phyloP scores from a whole-genome alignment of 2,113 vertebrate genomes.

The Coptodon rendalli region DNA sequence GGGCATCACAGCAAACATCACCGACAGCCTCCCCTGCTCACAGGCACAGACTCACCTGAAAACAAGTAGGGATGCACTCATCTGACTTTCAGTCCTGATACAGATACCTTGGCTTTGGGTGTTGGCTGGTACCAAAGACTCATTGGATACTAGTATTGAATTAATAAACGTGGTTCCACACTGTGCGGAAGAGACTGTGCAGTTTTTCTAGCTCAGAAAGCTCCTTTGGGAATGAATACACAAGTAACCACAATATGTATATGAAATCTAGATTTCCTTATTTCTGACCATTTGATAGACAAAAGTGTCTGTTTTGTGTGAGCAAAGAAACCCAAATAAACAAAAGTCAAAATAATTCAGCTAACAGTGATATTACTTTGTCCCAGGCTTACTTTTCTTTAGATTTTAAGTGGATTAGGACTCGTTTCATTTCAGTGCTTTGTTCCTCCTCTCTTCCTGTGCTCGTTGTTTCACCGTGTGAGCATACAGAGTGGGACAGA shows the following conservation, averaged over 20 bases:
- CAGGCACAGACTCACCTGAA: neutral
- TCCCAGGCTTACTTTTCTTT: neutral
- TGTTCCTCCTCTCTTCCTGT: neutral
- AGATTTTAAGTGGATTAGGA: neutral
- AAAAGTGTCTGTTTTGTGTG: neutral
- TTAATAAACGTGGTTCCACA: neutral
- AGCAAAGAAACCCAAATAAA: neutral
- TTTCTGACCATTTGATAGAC: neutral
- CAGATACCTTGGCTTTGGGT: neutral
- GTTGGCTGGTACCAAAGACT: neutral
- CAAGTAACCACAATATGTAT: neutral
- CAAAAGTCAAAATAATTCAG: neutral
- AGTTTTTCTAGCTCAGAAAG: neutral
- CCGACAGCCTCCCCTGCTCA: neutral
- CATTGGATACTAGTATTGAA: neutral
- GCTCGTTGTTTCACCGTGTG: neutral
- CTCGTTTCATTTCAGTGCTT: neutral
- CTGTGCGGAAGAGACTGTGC: neutral
- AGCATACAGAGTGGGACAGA: fast-evolving
- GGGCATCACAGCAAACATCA: neutral
- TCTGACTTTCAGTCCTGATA: neutral
- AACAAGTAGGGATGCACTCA: neutral
- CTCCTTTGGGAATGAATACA: neutral
- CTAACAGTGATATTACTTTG: neutral
- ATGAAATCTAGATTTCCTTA: neutral